Evolutionary conservation across 2,888 invertebrate species (phyloP).

Genomic region (Plemyria rubiginata): DNA sequence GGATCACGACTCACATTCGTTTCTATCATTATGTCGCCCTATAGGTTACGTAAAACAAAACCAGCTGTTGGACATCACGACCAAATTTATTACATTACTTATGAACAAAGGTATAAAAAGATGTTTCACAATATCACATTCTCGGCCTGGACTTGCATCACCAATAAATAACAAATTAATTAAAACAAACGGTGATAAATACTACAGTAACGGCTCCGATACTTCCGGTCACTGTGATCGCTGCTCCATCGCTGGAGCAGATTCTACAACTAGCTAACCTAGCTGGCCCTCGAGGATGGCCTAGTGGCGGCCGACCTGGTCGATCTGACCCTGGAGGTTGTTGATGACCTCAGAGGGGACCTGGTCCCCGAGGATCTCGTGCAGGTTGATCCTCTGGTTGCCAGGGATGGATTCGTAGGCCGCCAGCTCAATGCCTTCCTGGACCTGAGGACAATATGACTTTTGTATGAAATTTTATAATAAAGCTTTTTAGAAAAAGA

Average conservation of each 20-base stretch:
- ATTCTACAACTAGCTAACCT: conserved; percentile 17
- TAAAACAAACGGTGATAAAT: conserved; percentile 40
- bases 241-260: conserved; percentile 15
- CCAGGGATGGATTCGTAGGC: conserved; percentile 95
- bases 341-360: conserved; percentile 94
- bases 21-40: conserved; percentile 45
- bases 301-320: conserved; percentile 90
- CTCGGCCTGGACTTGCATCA: conserved; percentile 70
- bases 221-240: conserved; percentile 12
- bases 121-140: conserved; percentile 79
- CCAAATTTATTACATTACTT: conserved; percentile 71
- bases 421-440: conserved; percentile 94
- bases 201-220: conserved; percentile 26
- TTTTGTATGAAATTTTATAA: neutral
- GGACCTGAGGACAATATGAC: conserved; percentile 79
- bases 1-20: conserved; percentile 47
- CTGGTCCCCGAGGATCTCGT: conserved; percentile 93
- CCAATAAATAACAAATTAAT: conserved; percentile 66
- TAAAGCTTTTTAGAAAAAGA: neutral
- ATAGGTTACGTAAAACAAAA: conserved; percentile 63
- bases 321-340: conserved; percentile 93
- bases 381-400: conserved; percentile 93
- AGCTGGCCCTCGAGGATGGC: conserved; percentile 12
- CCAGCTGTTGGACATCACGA: conserved; percentile 59
- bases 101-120: conserved; percentile 78